phyloP scores from a whole-genome alignment of 30 jellyfish, hydroid and myxozoan genomes.

The Aurelia sp. region DNA sequence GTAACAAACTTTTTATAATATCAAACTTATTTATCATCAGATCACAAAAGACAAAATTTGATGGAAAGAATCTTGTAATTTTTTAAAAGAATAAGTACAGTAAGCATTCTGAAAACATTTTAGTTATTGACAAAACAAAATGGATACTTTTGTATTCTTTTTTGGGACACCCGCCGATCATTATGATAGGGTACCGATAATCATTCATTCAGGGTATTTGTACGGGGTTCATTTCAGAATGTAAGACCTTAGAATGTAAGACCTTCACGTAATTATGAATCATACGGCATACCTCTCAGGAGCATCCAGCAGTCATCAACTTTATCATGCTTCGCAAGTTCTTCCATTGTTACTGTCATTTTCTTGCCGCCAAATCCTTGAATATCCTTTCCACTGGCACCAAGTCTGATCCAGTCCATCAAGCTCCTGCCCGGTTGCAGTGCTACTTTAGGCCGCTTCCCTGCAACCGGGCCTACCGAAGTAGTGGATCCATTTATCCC shows the following conservation, averaged over 20 bases:
- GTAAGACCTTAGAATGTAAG: too few species aligned
- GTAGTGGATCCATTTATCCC: not conserved
- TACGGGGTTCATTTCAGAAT: not conserved
- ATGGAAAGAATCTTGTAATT: too few species aligned
- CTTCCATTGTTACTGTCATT: conserved; percentile 78
- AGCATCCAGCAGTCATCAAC: conserved; percentile 97
- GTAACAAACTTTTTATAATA: too few species aligned
- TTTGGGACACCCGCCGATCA: too few species aligned
- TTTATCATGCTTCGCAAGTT: conserved; percentile 77
- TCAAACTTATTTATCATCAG: too few species aligned
- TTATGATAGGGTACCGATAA: too few species aligned
- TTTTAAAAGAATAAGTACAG: too few species aligned
- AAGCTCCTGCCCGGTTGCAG: conserved; percentile 91
- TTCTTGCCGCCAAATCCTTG: conserved; percentile 90
- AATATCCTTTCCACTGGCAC: conserved; percentile 80
- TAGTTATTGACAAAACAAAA: too few species aligned
- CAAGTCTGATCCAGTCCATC: conserved; percentile 97
- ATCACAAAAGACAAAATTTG: too few species aligned
- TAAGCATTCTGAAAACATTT: too few species aligned
- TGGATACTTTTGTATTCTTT: too few species aligned
- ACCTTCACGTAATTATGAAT: not conserved
- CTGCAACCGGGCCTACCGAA: conserved; percentile 67
- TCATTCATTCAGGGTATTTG: not conserved
- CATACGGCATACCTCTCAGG: conserved; percentile 92
- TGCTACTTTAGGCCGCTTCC: conserved; percentile 85